These are phyloP conservation scores for Drosophila peninsularis DNA, from an alignment of 2,888 invertebrate genomes.

Conservation along the genomic window DNA sequence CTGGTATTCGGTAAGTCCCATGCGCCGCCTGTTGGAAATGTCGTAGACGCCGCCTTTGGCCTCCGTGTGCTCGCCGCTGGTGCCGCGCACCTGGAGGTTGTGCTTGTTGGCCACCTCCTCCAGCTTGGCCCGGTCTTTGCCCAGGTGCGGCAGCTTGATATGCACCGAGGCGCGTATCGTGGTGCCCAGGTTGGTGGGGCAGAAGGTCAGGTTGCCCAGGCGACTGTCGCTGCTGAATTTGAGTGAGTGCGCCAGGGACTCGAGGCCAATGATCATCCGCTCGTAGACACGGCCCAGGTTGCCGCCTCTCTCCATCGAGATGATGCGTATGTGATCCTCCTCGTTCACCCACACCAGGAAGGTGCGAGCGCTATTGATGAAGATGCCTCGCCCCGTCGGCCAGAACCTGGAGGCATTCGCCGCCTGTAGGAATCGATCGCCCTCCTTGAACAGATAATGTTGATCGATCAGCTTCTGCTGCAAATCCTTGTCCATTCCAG, in stretches of 20 bases:
- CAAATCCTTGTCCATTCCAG: slow-evolving; percentile 96
- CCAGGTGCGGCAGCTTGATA: slow-evolving; percentile 97
- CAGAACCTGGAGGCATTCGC: slow-evolving; percentile 98
- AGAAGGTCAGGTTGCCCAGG: slow-evolving; percentile 98
- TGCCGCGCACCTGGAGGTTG: slow-evolving; percentile 95
- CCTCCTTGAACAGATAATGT: slow-evolving; percentile 99
- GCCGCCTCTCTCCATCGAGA: slow-evolving; percentile 99
- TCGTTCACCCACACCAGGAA: slow-evolving; percentile 99
- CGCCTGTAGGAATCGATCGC: slow-evolving; percentile 90
- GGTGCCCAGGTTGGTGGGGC: slow-evolving; percentile 98
- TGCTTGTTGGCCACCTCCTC: slow-evolving; percentile 94
- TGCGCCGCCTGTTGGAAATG: slow-evolving; percentile 98
- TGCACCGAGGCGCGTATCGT: slow-evolving; percentile 99
- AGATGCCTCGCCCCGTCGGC: slow-evolving; percentile 98
- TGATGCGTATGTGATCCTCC: slow-evolving; percentile 98
- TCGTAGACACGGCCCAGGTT: slow-evolving; percentile 95
- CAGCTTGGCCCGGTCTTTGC: slow-evolving; percentile 92
- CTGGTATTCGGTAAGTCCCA: slow-evolving; percentile 97
- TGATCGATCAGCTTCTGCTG: slow-evolving; percentile 98
- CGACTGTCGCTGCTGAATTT: slow-evolving; percentile 97
- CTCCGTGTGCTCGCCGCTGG: slow-evolving; percentile 97
- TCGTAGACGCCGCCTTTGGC: slow-evolving; percentile 97
- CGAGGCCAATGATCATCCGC: slow-evolving; percentile 94
- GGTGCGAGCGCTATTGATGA: slow-evolving; percentile 96
- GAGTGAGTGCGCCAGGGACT: slow-evolving; percentile 95